Evolutionary conservation across 2,113 vertebrate genomes (phyloP), one percentile per base, ranked within the genome.

Genomic region (Etheostoma cragini): DNA sequence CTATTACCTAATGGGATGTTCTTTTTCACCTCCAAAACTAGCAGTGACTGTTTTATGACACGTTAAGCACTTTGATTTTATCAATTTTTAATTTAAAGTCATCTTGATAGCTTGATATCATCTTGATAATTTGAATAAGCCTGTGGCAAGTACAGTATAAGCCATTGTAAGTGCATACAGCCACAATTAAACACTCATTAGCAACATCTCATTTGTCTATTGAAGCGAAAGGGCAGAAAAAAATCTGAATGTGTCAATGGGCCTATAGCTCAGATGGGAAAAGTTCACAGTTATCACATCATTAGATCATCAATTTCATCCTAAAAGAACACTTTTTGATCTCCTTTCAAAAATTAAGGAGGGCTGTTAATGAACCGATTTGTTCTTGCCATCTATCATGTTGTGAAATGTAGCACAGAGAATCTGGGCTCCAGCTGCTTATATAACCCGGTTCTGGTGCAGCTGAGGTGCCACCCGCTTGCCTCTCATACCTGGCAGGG

Each of bases 301-400:
- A 79, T 91, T 83, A 84, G 63, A 80, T 61, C 68, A 26, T 22
- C 50, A 33, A 80, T 84, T 70, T 50, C 66, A 46, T 82, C 42
- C 38, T 61, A 60, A 70, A 78, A 80, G 52, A 64, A 54, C 21
- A 45, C 64, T 62, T 84, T 80, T 74, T n/a, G n/a, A 76, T 81
- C 79, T 84, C 70, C 42, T 80, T 65, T 73, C 53, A 76, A 33
- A 72, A 70, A 88, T 80, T 86, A 68, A 74, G 22, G 66, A 46
- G 79, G 73, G 22, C 56, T 46, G 67, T 35, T 80, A 85, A 91
- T 86, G 79, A 86, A 57, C 75, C 72, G 78, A 89, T 86, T 77
- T 90, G 83, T 86, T 82, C 15, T 56, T 86, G 78, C 75, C 87
- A 93, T 94, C 87, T 81, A 93, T 94, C 93, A 93, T 84, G 77